These are phyloP conservation scores for Hippotragus niger DNA, from an alignment of 2,113 vertebrate genomes.

Conservation along the genomic window DNA sequence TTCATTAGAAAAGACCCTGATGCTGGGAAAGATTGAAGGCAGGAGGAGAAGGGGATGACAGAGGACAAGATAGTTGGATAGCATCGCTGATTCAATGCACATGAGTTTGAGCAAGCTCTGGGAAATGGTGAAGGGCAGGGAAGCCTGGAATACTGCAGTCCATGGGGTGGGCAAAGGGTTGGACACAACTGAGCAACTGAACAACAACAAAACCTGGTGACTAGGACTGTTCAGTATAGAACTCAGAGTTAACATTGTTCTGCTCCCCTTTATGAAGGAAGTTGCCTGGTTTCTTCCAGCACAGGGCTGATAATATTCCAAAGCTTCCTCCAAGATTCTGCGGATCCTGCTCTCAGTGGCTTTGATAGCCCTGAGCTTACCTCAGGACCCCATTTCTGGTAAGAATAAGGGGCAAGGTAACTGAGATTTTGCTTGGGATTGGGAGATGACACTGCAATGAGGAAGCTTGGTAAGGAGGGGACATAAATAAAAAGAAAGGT, in stretches of 20 bases:
- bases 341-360: not conserved
- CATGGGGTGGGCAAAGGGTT: not conserved
- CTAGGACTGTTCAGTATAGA: not conserved
- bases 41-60: not conserved
- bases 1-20: not conserved
- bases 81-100: not conserved
- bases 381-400: not conserved
- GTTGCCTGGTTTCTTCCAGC: not conserved
- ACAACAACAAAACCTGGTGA: not conserved
- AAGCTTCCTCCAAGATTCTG: not conserved
- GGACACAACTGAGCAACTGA: not conserved
- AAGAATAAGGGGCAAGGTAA: not conserved
- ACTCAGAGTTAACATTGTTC: not conserved
- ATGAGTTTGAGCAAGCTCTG: not conserved
- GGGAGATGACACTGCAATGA: not conserved
- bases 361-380: not conserved
- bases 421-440: not conserved
- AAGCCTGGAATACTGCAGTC: not conserved
- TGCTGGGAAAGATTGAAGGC: not conserved
- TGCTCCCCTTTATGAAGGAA: not conserved
- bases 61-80: not conserved
- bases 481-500: not conserved
- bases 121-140: not conserved
- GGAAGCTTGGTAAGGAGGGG: not conserved
- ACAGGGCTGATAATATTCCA: not conserved